These are phyloP conservation scores for Leptopterna dolabrata DNA, from an alignment of 2,888 invertebrate genomes.

Conservation along the genomic window DNA sequence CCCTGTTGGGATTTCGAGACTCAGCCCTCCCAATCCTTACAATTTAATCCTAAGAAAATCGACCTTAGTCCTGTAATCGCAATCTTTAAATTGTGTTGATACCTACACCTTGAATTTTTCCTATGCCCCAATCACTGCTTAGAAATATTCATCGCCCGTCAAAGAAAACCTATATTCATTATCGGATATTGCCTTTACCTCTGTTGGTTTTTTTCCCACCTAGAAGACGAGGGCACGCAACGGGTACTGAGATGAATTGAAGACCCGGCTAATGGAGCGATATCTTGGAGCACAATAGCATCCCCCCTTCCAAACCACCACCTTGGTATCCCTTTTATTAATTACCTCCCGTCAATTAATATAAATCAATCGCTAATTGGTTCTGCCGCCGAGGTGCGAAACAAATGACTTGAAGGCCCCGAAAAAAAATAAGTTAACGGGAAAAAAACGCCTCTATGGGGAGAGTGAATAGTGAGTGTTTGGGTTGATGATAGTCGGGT, in stretches of 20 bases:
- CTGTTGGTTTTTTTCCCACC: not conserved
- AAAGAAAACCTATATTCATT: not conserved
- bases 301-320: not conserved
- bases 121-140: not conserved
- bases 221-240: not conserved
- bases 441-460: not conserved
- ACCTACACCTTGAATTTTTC: no score
- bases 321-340: not conserved
- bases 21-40: no score
- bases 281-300: not conserved
- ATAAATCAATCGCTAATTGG: constrained; percentile 47
- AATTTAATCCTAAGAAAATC: no score
- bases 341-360: constrained; percentile 32
- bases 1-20: no score
- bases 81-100: no score
- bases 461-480: constrained; percentile 24
- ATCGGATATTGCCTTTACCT: not conserved
- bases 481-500: constrained; percentile 35
- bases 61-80: no score
- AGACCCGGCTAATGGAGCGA: constrained; percentile 1
- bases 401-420: constrained; percentile 5
- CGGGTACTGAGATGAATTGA: not conserved
- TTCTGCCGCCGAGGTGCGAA: constrained; percentile 33
- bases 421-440: not conserved
- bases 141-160: not conserved